A percentile compares a stretch with the other conserved stretches of the same genome.
phyloP scores from a whole-genome alignment of 1,140 invertebrate genomes.

The Drosophila pseudoobscura region DNA sequence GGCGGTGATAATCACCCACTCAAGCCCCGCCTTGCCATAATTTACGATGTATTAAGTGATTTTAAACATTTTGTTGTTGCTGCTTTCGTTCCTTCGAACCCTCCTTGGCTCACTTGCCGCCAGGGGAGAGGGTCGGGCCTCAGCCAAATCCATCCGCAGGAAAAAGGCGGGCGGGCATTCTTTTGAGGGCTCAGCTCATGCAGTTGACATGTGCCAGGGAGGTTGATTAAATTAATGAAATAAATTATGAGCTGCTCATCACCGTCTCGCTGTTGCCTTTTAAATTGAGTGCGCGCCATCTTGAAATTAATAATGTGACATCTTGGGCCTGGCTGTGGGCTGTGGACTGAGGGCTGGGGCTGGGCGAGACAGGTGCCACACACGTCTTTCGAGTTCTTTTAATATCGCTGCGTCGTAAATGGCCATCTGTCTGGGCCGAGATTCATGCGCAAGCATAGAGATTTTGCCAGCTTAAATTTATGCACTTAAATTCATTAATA shows the following conservation, averaged over 20 bases:
- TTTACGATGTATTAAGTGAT: slow-evolving; percentile 81
- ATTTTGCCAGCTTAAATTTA: slow-evolving; percentile 43
- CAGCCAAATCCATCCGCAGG: not conserved
- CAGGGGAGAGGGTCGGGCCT: slow-evolving; percentile 13
- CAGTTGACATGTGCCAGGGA: slow-evolving; percentile 77
- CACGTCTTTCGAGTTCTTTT: slow-evolving; percentile 48
- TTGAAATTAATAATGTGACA: slow-evolving; percentile 79
- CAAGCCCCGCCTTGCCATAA: slow-evolving; percentile 62
- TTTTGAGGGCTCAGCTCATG: slow-evolving; percentile 50
- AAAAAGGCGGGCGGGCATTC: slow-evolving; percentile 41
- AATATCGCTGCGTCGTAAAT: slow-evolving; percentile 62
- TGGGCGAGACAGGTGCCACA: slow-evolving; percentile 10
- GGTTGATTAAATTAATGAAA: slow-evolving; percentile 82
- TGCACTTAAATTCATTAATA: slow-evolving; percentile 56
- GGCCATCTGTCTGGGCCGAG: slow-evolving; percentile 26
- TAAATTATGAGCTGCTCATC: slow-evolving; percentile 76
- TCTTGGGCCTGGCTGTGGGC: slow-evolving; percentile 15
- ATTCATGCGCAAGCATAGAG: slow-evolving; percentile 47
- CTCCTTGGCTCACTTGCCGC: slow-evolving; percentile 20
- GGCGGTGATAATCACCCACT: slow-evolving; percentile 45
- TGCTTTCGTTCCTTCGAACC: slow-evolving; percentile 41
- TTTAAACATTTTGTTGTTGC: slow-evolving; percentile 65
- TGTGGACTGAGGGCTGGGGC: too few relatives aligned
- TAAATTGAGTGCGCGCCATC: slow-evolving; percentile 78
- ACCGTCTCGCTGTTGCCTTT: slow-evolving; percentile 46